These are phyloP conservation scores for Leucoraja ocellata DNA, from an alignment of 2,797 vertebrate species.

Conservation along the genomic window DNA sequence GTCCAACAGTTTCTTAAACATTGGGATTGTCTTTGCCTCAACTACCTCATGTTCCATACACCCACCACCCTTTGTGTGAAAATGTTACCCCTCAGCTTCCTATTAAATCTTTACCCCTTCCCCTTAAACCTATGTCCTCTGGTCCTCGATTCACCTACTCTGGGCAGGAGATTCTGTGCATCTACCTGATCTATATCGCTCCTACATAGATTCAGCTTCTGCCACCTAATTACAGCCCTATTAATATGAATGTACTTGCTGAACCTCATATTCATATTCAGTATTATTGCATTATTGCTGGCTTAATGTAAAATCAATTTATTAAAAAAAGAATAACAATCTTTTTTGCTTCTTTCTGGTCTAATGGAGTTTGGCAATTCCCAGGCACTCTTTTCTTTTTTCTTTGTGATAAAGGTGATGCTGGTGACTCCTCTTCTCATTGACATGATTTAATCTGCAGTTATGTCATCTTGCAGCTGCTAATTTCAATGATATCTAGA, in stretches of 20 bases:
- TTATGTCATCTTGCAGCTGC: conserved; percentile 38
- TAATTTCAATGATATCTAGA: conserved; percentile 38
- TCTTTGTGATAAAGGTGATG: conserved; percentile 28
- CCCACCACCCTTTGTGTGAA: no score
- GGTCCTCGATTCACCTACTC: no score
- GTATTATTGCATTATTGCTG: neutral
- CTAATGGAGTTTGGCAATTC: conserved; percentile 32
- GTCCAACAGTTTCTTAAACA: no score
- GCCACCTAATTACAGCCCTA: neutral
- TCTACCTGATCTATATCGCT: no score
- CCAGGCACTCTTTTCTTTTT: conserved; percentile 19
- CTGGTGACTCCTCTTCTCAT: conserved; percentile 32
- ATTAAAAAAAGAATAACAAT: neutral
- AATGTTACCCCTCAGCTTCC: no score
- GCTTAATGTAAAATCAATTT: conserved; percentile 34
- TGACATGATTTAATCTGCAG: conserved; percentile 36
- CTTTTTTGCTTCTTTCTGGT: neutral
- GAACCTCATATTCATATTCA: neutral
- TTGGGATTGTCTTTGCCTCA: no score
- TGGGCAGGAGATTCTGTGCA: no score
- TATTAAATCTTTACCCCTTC: no score
- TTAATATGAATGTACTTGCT: neutral
- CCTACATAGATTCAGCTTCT: neutral
- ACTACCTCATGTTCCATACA: no score
- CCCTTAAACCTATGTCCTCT: no score